These are phyloP conservation scores for Aphelinus certus DNA, from an alignment of 1,140 invertebrate species.

Conservation along the genomic window DNA sequence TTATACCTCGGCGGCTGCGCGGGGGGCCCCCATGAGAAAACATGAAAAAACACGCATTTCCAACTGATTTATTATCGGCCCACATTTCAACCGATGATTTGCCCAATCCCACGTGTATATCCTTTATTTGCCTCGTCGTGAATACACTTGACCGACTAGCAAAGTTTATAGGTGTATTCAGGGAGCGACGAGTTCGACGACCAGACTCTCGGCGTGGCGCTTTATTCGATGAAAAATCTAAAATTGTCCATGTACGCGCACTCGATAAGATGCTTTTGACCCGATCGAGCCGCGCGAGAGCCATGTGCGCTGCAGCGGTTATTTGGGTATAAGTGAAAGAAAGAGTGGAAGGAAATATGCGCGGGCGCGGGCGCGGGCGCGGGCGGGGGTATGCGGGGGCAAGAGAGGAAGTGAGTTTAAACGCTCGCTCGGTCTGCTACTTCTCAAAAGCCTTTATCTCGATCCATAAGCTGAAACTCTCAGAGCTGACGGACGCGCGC, in stretches of 20 bases:
- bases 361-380: conserved; percentile 10
- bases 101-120: no score
- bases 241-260: conserved; percentile 53
- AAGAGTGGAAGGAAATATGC: conserved; percentile 44
- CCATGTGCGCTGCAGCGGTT: conserved; percentile 57
- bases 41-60: conserved; percentile 5
- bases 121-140: no score
- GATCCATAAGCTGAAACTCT: conserved; percentile 21
- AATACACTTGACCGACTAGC: no score
- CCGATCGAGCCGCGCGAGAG: conserved; percentile 44
- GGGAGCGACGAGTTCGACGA: conserved; percentile 43
- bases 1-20: not conserved
- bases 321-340: conserved; percentile 52
- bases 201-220: conserved; percentile 44
- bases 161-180: conserved; percentile 1
- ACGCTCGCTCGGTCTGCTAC: conserved; percentile 23
- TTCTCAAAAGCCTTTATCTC: conserved; percentile 33
- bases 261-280: conserved; percentile 53
- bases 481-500: not conserved
- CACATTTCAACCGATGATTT: no score
- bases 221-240: conserved; percentile 60
- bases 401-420: conserved; percentile 31
- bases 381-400: conserved; percentile 5
- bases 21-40: conserved; percentile 27
- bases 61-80: conserved; percentile 16